Conservation (phyloP, 2,888 invertebrate species). For the Stenolophus ochropezus region DNA sequence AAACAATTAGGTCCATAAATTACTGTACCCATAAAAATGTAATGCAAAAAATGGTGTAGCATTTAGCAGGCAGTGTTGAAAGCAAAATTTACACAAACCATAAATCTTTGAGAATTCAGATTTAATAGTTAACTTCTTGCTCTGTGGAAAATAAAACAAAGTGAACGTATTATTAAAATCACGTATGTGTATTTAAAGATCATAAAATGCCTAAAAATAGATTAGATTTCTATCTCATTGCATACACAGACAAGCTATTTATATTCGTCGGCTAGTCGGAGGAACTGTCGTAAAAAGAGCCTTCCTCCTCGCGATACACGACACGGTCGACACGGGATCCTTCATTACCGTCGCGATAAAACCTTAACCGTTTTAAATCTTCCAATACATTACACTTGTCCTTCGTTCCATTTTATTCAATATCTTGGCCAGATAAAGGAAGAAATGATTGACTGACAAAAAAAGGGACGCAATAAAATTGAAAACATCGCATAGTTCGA, state of each 20-base stretch:
- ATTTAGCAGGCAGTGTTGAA: constrained; percentile 34
- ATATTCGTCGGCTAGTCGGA: constrained; percentile 23
- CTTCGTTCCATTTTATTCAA: constrained; percentile 22
- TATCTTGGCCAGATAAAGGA: constrained; percentile 3
- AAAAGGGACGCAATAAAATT: constrained; percentile 31
- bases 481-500: constrained; percentile 11
- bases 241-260: constrained; percentile 48
- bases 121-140: constrained; percentile 35
- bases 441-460: constrained; percentile 37
- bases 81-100: constrained; percentile 19
- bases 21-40: not conserved
- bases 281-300: constrained; percentile 32
- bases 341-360: constrained; percentile 36
- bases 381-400: constrained; percentile 10
- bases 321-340: not conserved
- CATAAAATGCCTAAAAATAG: constrained; percentile 50
- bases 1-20: not conserved
- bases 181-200: constrained; percentile 48
- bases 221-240: constrained; percentile 47
- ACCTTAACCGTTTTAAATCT: constrained; percentile 24
- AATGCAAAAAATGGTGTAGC: not conserved
- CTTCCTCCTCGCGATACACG: constrained; percentile 8
- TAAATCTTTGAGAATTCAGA: constrained; percentile 22
- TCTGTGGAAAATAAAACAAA: constrained; percentile 31
- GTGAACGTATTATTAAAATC: constrained; percentile 36